Percentiles rank a stretch among this genome's conserved stretches.
Evolutionary conservation across 2,888 invertebrate species (phyloP).

Genomic region (Drosophila longiperda): DNA sequence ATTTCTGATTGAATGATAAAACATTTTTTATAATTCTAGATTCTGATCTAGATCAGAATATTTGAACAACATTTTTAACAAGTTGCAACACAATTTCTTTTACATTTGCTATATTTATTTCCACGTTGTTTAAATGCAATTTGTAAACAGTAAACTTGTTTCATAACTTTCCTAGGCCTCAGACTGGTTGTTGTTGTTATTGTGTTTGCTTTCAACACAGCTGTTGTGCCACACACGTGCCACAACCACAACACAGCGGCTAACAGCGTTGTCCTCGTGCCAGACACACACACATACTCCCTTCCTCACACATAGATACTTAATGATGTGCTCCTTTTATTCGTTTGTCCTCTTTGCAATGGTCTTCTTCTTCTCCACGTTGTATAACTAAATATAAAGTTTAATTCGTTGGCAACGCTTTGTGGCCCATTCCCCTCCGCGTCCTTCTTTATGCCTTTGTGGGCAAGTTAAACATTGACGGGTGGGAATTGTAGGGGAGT

Average conservation of each 20-base stretch:
- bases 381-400: constrained; percentile 48
- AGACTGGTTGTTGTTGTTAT: background rate
- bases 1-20: too few relatives aligned
- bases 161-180: constrained; percentile 19
- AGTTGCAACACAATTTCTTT: background rate
- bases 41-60: background rate
- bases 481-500: background rate
- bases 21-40: too few relatives aligned
- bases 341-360: constrained; percentile 27
- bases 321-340: constrained; percentile 31
- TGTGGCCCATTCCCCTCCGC: constrained; percentile 36
- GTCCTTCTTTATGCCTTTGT: constrained; percentile 37
- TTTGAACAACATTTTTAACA: background rate
- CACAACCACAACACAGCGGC: constrained; percentile 52
- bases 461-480: constrained; percentile 16
- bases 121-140: constrained; percentile 40
- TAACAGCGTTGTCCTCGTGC: constrained; percentile 4
- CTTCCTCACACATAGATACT: constrained; percentile 13
- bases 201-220: constrained; percentile 30
- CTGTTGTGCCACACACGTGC: constrained; percentile 53
- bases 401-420: constrained; percentile 62
- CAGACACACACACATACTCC: background rate
- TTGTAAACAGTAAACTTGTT: constrained; percentile 33
- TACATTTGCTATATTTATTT: constrained; percentile 15
- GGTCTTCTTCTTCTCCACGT: background rate